Percentiles rank a stretch among this genome's conserved stretches.
These are phyloP conservation scores for Erinaceus europaeus DNA, from an alignment of 2,113 vertebrate genomes.

Conservation along the genomic window DNA sequence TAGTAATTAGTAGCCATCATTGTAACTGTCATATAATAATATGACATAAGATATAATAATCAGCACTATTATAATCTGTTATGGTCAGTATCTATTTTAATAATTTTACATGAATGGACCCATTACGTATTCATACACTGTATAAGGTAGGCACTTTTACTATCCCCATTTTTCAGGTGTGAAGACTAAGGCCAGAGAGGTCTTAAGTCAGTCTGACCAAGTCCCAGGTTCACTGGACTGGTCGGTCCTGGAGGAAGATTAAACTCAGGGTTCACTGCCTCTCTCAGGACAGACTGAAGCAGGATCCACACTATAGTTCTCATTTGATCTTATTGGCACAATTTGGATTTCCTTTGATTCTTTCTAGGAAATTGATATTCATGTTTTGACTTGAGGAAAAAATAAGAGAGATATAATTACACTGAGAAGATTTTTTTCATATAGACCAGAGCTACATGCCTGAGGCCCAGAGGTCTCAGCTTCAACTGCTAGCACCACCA, in stretches of 20 bases:
- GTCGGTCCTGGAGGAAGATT: background rate
- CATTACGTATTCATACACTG: background rate
- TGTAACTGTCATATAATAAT: too few relatives aligned
- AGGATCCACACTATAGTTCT: background rate
- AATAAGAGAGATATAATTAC: background rate
- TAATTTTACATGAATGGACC: background rate
- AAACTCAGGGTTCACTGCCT: too few relatives aligned
- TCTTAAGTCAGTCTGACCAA: background rate
- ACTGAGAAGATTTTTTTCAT: constrained; percentile 5
- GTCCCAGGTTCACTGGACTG: background rate
- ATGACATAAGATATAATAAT: too few relatives aligned
- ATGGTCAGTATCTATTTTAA: too few relatives aligned
- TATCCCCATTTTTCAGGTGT: background rate
- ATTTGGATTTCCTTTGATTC: background rate
- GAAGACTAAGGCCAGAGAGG: background rate
- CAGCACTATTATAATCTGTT: too few relatives aligned
- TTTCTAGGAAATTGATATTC: constrained; percentile 15
- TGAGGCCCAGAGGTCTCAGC: too few relatives aligned
- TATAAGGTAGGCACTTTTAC: background rate
- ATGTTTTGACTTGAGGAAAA: background rate
- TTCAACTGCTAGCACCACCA: too few relatives aligned
- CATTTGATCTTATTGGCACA: background rate
- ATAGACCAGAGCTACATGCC: too few relatives aligned
- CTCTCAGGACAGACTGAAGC: too few relatives aligned
- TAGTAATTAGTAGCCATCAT: background rate